Conservation (phyloP, 2,888 invertebrate species). For the Ceriagrion tenellum region DNA sequence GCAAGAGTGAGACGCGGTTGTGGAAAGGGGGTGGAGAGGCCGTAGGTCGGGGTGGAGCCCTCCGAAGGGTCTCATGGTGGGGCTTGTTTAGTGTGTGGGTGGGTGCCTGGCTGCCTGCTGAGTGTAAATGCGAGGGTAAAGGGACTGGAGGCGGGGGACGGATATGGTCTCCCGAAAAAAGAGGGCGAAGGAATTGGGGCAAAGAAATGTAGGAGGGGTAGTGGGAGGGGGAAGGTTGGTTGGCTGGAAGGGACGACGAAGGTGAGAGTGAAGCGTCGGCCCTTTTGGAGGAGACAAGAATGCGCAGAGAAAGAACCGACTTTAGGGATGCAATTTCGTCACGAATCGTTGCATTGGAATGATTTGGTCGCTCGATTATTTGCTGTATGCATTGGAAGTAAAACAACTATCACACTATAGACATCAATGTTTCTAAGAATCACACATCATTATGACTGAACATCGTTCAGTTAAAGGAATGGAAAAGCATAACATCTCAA, state of each 20-base stretch:
- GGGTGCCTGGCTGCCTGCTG: neutral
- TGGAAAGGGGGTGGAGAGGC: neutral
- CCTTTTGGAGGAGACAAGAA: neutral
- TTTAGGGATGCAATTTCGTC: no score
- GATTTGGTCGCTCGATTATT: no score
- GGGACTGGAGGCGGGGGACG: neutral
- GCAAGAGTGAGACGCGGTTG: neutral
- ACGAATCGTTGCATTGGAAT: no score
- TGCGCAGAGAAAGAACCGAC: no score
- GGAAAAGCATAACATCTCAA: no score
- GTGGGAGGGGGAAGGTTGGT: neutral
- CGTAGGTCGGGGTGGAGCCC: neutral
- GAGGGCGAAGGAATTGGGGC: slow-evolving; percentile 54
- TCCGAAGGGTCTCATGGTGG: neutral
- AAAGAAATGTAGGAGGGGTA: neutral
- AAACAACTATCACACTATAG: no score
- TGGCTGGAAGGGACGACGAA: neutral
- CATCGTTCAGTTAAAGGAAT: no score
- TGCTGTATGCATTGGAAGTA: no score
- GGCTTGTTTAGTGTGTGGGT: neutral
- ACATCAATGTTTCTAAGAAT: no score
- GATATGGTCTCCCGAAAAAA: neutral
- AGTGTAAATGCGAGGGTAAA: neutral
- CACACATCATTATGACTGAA: no score
- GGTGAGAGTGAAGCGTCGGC: neutral